Base-by-base conservation (phyloP, 2,888 invertebrate species). In the Lumbricus terrestris region DNA sequence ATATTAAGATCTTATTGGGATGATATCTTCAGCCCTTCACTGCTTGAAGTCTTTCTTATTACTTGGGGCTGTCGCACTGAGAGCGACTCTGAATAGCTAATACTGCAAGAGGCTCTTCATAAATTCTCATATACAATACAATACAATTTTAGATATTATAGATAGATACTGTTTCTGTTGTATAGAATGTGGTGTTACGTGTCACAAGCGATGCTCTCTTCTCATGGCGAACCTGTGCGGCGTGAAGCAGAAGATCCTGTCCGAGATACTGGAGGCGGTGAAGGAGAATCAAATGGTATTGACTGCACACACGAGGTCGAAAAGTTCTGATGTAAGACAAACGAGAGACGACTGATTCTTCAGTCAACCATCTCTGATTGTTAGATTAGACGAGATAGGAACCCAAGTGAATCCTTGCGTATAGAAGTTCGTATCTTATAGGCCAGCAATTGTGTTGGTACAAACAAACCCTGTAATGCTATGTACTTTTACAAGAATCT, bases 141-240 rank as follows among this genome's bases (percentile, higher is more conserved):
- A n/a, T n/a, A n/a, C n/a, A n/a, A n/a, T n/a, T n/a, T n/a, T n/a
- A n/a, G n/a, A n/a, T n/a, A n/a, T n/a, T n/a, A n/a, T n/a, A n/a
- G n/a, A n/a, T n/a, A n/a, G n/a, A n/a, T n/a, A n/a, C n/a, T n/a
- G n/a, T n/a, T n/a, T n/a, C n/a, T n/a, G n/a, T n/a, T n/a, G n/a
- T 34, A 69, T 94, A 95, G 95, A 94, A n/a, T 99, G 99, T 96
- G 98, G 97, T 96, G 97, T 98, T 95, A 98, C 98, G 96, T 98
- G 98, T 96, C 99, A 99, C 96, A 98, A 98, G 96, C 99, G 98
- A 96, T 99, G 99, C 96, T 97, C 98, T 96, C 97, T 97, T 95
- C 96, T 98, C 95, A 98, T 98, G 95, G 98, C 99, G 92, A 99
- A 99, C 96, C 96, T 99, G 94, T 99, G 99, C 95, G 99, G 99